Percentiles rank a stretch among this genome's conserved stretches.
Evolutionary conservation across 2,113 vertebrate species (phyloP).

Genomic region (Sinocyclocheilus rhinocerous): DNA sequence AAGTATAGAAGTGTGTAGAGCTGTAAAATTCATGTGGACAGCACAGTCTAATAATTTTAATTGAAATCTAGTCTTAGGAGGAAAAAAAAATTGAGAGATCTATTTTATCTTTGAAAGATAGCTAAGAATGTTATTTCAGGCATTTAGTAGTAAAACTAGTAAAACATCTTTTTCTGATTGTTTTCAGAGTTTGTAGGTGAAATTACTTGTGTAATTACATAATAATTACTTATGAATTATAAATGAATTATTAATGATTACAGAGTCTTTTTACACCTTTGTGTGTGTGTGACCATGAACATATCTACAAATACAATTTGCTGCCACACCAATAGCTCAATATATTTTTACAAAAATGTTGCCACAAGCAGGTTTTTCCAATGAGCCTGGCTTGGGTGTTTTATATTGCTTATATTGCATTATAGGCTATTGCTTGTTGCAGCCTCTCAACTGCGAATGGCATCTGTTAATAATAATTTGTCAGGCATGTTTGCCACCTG

Average conservation of each 20-base stretch:
- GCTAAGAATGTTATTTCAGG: neutral
- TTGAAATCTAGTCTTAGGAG: neutral
- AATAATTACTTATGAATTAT: too few species aligned
- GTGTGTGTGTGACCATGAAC: too few species aligned
- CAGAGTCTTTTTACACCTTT: too few species aligned
- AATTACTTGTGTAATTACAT: neutral
- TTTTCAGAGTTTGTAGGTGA: neutral
- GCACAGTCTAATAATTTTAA: neutral
- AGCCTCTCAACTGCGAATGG: conserved; percentile 9
- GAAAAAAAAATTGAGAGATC: neutral
- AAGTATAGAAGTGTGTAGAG: neutral
- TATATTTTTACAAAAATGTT: neutral
- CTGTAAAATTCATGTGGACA: neutral
- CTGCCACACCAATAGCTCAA: neutral
- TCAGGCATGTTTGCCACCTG: conserved; percentile 33
- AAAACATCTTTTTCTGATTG: neutral
- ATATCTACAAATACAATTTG: neutral
- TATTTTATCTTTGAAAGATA: neutral
- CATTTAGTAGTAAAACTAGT: neutral
- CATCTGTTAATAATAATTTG: conserved; percentile 34
- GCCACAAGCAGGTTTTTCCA: neutral
- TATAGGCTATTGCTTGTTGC: neutral
- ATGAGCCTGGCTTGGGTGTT: neutral
- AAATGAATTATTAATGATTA: too few species aligned
- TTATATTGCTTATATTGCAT: neutral